Evolutionary conservation across 2,113 vertebrate species (phyloP).

Genomic region (Takifugu flavidus): DNA sequence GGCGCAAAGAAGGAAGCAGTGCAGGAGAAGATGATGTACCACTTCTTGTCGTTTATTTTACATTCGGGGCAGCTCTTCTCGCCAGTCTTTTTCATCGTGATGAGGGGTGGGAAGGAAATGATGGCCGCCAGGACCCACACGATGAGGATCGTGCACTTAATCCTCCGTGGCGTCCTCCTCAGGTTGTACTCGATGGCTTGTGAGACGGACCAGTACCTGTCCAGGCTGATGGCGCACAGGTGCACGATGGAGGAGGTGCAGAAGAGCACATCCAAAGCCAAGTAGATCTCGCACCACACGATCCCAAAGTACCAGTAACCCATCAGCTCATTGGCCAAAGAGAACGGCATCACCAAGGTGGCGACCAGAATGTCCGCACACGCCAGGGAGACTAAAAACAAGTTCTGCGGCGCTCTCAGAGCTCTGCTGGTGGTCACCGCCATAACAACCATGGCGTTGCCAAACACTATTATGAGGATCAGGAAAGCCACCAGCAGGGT

Average conservation of each 20-base stretch:
- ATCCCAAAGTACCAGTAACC: conserved; percentile 89
- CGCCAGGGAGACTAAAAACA: conserved; percentile 90
- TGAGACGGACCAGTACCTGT: conserved; percentile 92
- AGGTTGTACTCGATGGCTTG: conserved; percentile 89
- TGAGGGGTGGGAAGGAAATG: conserved; percentile 89
- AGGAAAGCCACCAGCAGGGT: conserved; percentile 75
- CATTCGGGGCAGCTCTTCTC: conserved; percentile 69
- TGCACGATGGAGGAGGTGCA: conserved; percentile 85
- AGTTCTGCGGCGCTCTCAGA: conserved; percentile 89
- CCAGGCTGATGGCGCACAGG: conserved; percentile 89
- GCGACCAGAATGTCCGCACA: conserved; percentile 91
- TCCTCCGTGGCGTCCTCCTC: conserved; percentile 86
- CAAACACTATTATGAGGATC: conserved; percentile 85
- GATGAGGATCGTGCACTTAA: conserved; percentile 84
- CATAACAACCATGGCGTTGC: conserved; percentile 89
- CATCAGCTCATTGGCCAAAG: conserved; percentile 89
- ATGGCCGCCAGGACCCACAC: conserved; percentile 89
- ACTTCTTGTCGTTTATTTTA: conserved; percentile 83
- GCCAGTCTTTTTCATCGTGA: conserved; percentile 81
- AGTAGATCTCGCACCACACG: conserved; percentile 90
- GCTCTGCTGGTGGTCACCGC: conserved; percentile 86
- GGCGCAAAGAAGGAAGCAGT: conserved; percentile 91
- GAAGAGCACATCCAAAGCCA: conserved; percentile 90
- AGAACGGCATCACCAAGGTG: conserved; percentile 90
- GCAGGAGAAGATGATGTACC: conserved; percentile 91